Conservation (phyloP, 2,888 invertebrate genomes). For the Heliconius aoede region DNA sequence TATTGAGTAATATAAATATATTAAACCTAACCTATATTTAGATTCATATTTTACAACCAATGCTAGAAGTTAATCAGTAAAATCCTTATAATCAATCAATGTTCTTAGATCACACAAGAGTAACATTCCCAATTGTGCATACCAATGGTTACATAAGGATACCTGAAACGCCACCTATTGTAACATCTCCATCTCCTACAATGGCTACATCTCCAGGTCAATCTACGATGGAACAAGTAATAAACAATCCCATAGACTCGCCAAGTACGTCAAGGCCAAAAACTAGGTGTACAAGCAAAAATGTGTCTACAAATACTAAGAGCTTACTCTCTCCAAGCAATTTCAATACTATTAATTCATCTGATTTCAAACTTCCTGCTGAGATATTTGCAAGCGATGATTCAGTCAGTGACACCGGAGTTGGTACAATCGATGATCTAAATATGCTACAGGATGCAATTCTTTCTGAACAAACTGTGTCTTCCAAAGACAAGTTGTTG, state of each 20-base stretch:
- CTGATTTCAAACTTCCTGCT: slow-evolving; percentile 76
- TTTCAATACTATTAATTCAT: slow-evolving; percentile 68
- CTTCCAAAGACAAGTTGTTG: slow-evolving; percentile 73
- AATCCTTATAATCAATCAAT: slow-evolving; percentile 39
- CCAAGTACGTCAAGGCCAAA: slow-evolving; percentile 62
- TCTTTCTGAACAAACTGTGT: slow-evolving; percentile 52
- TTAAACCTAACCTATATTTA: too few relatives aligned
- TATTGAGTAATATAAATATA: too few relatives aligned
- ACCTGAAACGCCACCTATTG: slow-evolving; percentile 57
- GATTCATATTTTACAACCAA: not conserved
- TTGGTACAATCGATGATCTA: slow-evolving; percentile 62
- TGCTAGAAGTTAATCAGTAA: not conserved
- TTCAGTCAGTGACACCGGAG: slow-evolving; percentile 72
- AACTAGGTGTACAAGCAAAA: slow-evolving; percentile 52
- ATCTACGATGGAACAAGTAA: slow-evolving; percentile 54
- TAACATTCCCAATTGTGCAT: slow-evolving; percentile 56
- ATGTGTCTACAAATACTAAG: slow-evolving; percentile 53
- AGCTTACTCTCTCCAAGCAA: slow-evolving; percentile 59
- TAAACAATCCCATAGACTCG: slow-evolving; percentile 54
- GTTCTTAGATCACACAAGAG: slow-evolving; percentile 61
- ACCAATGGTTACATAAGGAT: slow-evolving; percentile 54
- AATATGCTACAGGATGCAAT: slow-evolving; percentile 60
- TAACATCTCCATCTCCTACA: slow-evolving; percentile 63
- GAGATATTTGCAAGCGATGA: slow-evolving; percentile 82
- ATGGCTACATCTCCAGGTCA: slow-evolving; percentile 55